Evolutionary conservation across 2,888 invertebrate species (phyloP).

Genomic region (Polietes domitor): DNA sequence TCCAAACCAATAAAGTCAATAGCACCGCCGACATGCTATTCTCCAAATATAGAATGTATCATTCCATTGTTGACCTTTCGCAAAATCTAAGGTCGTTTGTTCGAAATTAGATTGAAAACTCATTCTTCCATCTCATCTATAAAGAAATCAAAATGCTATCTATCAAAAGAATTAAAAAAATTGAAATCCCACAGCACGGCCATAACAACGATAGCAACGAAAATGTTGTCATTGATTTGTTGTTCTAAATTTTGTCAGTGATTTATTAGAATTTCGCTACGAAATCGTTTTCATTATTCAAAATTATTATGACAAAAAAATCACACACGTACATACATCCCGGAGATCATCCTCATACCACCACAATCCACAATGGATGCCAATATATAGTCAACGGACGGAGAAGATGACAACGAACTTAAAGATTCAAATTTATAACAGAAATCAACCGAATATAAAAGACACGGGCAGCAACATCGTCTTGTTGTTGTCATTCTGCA

Average conservation of each 20-base stretch:
- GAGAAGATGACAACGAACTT: conserved; percentile 60
- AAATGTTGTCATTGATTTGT: conserved; percentile 48
- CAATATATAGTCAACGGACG: conserved; percentile 45
- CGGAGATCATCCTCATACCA: neutral
- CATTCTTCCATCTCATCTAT: neutral
- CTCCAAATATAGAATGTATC: neutral
- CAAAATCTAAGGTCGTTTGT: neutral
- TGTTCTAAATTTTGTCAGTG: conserved; percentile 57
- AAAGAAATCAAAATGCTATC: conserved; percentile 5
- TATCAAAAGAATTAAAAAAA: neutral
- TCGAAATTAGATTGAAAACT: neutral
- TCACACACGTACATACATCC: neutral
- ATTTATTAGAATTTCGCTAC: conserved; percentile 57
- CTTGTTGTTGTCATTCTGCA: conserved; percentile 40
- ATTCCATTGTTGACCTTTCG: neutral
- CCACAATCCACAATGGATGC: neutral
- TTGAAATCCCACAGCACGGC: neutral
- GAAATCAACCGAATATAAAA: conserved; percentile 39
- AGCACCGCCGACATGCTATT: neutral
- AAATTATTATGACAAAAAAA: conserved; percentile 58
- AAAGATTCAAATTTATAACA: conserved; percentile 55
- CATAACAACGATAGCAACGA: neutral
- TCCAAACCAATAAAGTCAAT: too few relatives aligned
- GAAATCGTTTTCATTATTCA: conserved; percentile 59
- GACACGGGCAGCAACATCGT: conserved; percentile 29